Conservation (phyloP, 2,888 invertebrate genomes). For the Cephus pygmeus region DNA sequence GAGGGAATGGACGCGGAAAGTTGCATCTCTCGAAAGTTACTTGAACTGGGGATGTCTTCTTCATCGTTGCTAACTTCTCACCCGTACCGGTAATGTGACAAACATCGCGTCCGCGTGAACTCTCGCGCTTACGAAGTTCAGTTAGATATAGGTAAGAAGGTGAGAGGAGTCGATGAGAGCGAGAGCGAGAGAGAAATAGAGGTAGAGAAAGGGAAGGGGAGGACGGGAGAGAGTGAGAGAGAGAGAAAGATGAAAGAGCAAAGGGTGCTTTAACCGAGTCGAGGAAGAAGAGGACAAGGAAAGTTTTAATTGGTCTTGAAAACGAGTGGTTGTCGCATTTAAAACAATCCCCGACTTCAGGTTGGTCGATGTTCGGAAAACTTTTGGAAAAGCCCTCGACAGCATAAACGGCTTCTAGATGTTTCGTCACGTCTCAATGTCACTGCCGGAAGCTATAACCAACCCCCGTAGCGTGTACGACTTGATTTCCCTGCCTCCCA, state of each 20-base stretch:
- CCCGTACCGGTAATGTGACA: constrained; percentile 46
- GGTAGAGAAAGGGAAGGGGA: not conserved
- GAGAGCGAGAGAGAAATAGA: not conserved
- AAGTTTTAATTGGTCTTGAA: constrained; percentile 61
- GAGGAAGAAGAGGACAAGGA: constrained; percentile 23
- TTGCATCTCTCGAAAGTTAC: constrained; percentile 31
- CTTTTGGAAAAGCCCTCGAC: constrained; percentile 10
- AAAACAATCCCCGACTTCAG: constrained; percentile 50
- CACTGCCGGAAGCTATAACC: constrained; percentile 14
- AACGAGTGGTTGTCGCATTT: constrained; percentile 55
- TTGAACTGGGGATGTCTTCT: constrained; percentile 28
- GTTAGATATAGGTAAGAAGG: not conserved
- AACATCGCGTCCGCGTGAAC: constrained; percentile 38
- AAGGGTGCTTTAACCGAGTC: constrained; percentile 14
- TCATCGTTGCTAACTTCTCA: constrained; percentile 43
- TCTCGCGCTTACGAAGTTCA: not conserved
- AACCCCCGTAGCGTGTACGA: not conserved
- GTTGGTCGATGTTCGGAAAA: constrained; percentile 31
- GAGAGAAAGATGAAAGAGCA: not conserved
- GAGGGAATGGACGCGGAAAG: constrained; percentile 15
- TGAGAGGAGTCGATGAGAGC: not conserved
- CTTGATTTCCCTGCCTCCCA: no score
- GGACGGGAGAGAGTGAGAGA: not conserved
- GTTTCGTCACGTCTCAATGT: constrained; percentile 23
- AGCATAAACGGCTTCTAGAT: not conserved